Evolutionary conservation across 2,797 vertebrate genomes (phyloP), one percentile per base, ranked within the genome.

Genomic region (Tokudaia tokunoshimensis): DNA sequence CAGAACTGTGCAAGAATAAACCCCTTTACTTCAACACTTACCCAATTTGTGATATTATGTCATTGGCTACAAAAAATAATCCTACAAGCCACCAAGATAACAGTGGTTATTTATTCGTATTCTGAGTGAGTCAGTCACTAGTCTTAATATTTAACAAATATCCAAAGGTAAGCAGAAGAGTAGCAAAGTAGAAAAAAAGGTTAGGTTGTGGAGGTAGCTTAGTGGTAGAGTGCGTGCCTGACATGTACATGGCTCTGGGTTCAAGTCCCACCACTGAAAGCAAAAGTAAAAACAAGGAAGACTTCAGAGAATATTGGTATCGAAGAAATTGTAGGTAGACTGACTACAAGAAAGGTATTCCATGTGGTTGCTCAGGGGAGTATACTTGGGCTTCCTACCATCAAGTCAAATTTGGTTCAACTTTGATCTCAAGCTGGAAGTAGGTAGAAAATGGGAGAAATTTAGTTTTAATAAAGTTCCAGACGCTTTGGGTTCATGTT

Each of bases 381-480:
- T 6, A 34, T 50, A 80, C 63, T 96, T 90, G 83, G 83, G 6
- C 24, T 94, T 95, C 75, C 15, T 29, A 12, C n/a, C 24, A 41
- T 75, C 52, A 89, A 61, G 37, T 55, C 10, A 75, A 75, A 76
- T 44, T 89, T 88, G 72, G 15, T 34, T 57, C 86, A 76, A 20
- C 50, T 29, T 89, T 91, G 79, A 70, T 81, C 26, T 61, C 55
- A 79, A 79, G 22, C 67, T 95, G 82, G 20, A 92, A 92, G 10
- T 47, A 67, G 20, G 44, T 50, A 67, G 11, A 67, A 89, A 81
- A 81, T 59, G 70, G 41, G 74, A 61, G 31, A 89, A 83, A 15
- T 5, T 95, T 70, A 93, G 63, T 86, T 89, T 76, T 76, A 26
- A 87, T 75, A 74, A 94, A 65, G n/a, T 95, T 7, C 31, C 67